Evolutionary conservation across 2,888 invertebrate genomes (phyloP), one percentile per base, ranked within the genome.

Genomic region (Athripsodes cinereus): DNA sequence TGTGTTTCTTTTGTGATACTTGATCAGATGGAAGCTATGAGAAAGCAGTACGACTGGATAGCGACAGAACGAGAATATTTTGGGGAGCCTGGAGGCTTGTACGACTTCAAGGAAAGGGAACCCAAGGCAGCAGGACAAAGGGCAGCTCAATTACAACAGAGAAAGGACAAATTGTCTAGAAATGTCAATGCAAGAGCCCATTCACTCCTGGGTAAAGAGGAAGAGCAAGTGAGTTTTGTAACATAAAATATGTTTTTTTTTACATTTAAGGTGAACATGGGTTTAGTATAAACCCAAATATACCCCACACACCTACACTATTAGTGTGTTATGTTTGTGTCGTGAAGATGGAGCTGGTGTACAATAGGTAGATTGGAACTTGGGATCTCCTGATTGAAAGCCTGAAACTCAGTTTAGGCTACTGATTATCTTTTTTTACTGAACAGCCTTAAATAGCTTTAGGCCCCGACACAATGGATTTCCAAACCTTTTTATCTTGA

Each of bases 111-210:
- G 64, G 80, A 79, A 64, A 76, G 82, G 63, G 74, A 81, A 76
- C 83, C 87, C 13, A 69, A 70, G 18, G 83, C 80, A 67, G 76
- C 84, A 59, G 80, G 78, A 5, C 71, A 73, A 57, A 76, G 80
- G 54, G 74, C 85, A 44, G 70, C 74, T 35, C 78, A 80, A 68
- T 72, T 86, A 16, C 72, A 78, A 65, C 86, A 84, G 65, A 77
- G 79, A 21, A 81, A 82, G 54, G 84, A 86, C 61, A 81, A 82
- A 69, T 78, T 94, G 66, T 82, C 86, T 58, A 78, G 86, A 52
- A 84, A 76, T 57, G 84, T 93, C 8, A 92, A 93, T 72, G 83
- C 88, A 57, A 79, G 91, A 66, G 94, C 95, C 1, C 93, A 96
- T 81, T 88, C 87, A 70, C 82, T 93, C 73, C 80, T 94, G 55